Conservation (phyloP, 2,797 vertebrate species). For the Melanotaenia parkinsoni region DNA sequence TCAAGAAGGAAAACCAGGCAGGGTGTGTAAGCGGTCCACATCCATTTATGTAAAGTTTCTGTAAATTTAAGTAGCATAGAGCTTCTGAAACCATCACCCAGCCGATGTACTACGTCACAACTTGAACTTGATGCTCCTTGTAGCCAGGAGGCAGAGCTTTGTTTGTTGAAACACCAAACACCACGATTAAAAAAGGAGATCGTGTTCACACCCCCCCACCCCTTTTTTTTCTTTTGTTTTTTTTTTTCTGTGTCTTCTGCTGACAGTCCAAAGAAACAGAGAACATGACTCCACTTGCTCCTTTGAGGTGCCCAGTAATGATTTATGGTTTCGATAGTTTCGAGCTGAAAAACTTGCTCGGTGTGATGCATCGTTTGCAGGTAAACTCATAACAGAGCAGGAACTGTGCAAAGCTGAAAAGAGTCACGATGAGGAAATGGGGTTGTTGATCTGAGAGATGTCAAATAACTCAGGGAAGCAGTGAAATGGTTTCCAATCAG, state of each 20-base stretch:
- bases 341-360: constrained; percentile 3
- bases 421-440: constrained; percentile 13
- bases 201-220: constrained; percentile 44
- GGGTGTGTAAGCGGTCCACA: not conserved
- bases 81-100: constrained; percentile 30
- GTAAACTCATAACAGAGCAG: constrained; percentile 3
- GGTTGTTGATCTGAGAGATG: not conserved
- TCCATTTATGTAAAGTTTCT: constrained; percentile 6
- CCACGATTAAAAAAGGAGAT: constrained; percentile 30
- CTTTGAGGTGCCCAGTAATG: not conserved
- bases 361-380: not conserved
- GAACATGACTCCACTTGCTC: not conserved
- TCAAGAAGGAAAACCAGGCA: not conserved
- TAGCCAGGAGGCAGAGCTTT: constrained; percentile 55
- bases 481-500: constrained; percentile 3
- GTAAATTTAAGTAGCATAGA: constrained; percentile 43
- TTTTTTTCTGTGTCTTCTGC: not conserved
- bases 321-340: constrained; percentile 37
- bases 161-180: constrained; percentile 70
- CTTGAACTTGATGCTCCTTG: constrained; percentile 43
- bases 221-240: not conserved
- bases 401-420: not conserved
- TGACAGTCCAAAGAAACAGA: not conserved
- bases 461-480: not conserved
- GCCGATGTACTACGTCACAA: constrained; percentile 22